A percentile compares a stretch with the other conserved stretches of the same genome.
These are phyloP conservation scores for Alethe diademata DNA, from an alignment of 2,113 vertebrate genomes.

Conservation along the genomic window DNA sequence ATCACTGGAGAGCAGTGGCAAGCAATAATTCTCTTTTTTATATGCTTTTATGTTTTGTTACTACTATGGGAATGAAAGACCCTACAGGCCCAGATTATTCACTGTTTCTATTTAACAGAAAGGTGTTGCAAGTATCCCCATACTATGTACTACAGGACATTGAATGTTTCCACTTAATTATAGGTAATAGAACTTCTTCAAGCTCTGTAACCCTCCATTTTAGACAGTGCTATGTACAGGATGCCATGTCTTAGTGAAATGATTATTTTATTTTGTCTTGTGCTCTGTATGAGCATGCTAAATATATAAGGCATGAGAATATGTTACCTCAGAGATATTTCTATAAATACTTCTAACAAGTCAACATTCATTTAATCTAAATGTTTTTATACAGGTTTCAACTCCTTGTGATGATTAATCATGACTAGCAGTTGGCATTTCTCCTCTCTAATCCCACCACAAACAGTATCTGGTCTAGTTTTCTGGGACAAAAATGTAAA, in stretches of 20 bases:
- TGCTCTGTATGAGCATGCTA: neutral
- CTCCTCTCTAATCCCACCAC: neutral
- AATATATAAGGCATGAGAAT: neutral
- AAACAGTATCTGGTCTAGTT: neutral
- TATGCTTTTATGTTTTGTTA: slow-evolving; percentile 9
- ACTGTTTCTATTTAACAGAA: neutral
- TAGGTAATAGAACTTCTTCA: neutral
- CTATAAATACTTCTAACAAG: neutral
- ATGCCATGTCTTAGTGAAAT: neutral
- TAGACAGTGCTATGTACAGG: neutral
- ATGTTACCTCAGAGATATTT: neutral
- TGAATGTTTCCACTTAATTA: neutral
- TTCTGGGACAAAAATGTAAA: neutral
- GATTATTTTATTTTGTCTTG: neutral
- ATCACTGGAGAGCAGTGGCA: neutral
- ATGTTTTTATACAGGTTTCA: neutral
- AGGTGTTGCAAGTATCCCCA: neutral
- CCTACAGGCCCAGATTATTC: neutral
- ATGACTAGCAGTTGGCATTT: neutral
- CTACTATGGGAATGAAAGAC: neutral
- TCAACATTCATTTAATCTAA: neutral
- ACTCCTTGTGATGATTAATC: neutral
- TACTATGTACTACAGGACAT: neutral
- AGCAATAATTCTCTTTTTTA: neutral
- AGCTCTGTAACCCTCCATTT: neutral